phyloP scores from a whole-genome alignment of 2,797 vertebrate genomes.

The Bradypus variegatus region DNA sequence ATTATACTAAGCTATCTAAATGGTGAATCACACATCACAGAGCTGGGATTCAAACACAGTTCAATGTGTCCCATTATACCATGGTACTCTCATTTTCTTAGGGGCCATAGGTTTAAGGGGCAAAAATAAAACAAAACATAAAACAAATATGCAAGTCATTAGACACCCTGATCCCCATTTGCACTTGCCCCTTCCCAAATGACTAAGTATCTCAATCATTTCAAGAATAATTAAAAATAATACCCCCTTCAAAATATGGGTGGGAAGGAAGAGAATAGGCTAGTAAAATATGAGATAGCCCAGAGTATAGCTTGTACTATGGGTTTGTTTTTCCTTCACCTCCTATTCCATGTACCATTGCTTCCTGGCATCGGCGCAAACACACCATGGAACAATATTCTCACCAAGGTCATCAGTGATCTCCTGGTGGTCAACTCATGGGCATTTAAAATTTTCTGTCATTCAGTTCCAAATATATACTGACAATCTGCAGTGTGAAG shows the following conservation, averaged over 20 bases:
- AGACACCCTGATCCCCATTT: not conserved
- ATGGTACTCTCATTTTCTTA: not conserved
- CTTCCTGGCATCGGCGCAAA: not conserved
- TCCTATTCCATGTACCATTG: not conserved
- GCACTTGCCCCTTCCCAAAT: not conserved
- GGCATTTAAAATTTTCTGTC: not conserved
- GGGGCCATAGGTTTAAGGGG: not conserved
- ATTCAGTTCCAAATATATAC: not conserved
- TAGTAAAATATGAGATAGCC: not conserved
- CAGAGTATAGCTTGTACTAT: not conserved
- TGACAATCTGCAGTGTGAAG: not conserved
- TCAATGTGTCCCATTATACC: not conserved
- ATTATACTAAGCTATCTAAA: not conserved
- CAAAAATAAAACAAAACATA: not conserved
- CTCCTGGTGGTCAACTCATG: not conserved
- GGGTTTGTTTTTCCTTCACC: not conserved
- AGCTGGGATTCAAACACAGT: not conserved
- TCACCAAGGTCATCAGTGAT: not conserved
- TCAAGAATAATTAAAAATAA: slow-evolving; percentile 21
- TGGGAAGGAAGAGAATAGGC: not conserved
- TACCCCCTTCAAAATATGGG: not conserved
- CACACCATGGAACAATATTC: not conserved
- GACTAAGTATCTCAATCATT: not conserved
- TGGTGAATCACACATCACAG: not conserved
- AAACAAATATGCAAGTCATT: not conserved